Evolutionary conservation across 2,797 vertebrate genomes (phyloP).

Genomic region (Enteromius trimaculatus): DNA sequence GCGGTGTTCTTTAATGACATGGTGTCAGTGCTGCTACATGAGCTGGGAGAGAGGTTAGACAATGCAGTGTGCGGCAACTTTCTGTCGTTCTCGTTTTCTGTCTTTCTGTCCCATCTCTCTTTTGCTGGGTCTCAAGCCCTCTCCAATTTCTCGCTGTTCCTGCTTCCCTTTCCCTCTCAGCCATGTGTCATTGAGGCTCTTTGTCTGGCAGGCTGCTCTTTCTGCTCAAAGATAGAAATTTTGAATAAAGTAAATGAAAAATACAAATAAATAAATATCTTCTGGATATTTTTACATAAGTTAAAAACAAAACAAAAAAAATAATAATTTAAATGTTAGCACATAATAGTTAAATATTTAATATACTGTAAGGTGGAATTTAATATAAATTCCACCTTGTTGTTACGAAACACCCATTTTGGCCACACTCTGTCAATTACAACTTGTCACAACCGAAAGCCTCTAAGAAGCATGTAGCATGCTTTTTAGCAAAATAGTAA

Average conservation of each 20-base stretch:
- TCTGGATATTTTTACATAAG: not conserved
- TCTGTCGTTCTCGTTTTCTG: constrained; percentile 32
- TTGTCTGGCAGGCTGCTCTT: constrained; percentile 5
- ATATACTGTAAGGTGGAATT: not conserved
- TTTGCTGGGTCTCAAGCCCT: constrained; percentile 1
- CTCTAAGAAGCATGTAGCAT: not conserved
- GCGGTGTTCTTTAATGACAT: constrained; percentile 46
- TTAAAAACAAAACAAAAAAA: too few species aligned
- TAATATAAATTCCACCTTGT: not conserved
- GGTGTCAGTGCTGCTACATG: constrained; percentile 41
- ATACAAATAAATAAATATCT: not conserved
- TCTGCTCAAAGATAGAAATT: not conserved
- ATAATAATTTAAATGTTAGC: not conserved
- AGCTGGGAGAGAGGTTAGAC: constrained; percentile 44
- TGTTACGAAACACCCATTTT: not conserved
- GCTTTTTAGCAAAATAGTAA: not conserved
- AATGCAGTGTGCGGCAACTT: constrained; percentile 28
- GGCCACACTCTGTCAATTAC: not conserved
- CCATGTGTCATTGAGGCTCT: not conserved
- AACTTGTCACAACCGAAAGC: not conserved
- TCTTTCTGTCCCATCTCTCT: constrained; percentile 23
- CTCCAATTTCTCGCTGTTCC: not conserved
- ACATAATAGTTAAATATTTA: not conserved
- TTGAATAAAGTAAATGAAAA: too few species aligned
- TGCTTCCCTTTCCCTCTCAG: not conserved